Conservation (phyloP, 2,113 vertebrate genomes). For the Perca fluviatilis region DNA sequence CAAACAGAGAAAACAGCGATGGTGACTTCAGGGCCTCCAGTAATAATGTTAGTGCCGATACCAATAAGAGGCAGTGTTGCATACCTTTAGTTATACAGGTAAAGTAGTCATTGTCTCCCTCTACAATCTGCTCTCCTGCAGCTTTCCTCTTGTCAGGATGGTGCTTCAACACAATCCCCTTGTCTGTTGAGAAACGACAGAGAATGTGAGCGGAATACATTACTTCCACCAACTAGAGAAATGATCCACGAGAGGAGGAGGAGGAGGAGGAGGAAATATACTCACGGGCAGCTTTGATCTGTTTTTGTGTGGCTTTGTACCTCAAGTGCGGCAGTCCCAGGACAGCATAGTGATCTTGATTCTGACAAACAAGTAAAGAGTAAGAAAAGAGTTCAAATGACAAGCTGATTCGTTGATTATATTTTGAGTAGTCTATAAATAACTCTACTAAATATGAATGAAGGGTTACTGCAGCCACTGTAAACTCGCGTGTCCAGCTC, state of each 20-base stretch:
- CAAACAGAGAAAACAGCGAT: not conserved
- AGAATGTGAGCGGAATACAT: not conserved
- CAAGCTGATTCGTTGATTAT: not conserved
- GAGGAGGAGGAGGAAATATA: slow-evolving; percentile 52
- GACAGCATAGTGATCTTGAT: slow-evolving; percentile 98
- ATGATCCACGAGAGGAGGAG: not conserved
- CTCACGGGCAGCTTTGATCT: slow-evolving; percentile 99
- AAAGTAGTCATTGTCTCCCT: slow-evolving; percentile 99
- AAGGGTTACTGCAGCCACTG: not conserved
- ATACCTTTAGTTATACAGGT: slow-evolving; percentile 99
- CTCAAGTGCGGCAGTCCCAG: slow-evolving; percentile 92
- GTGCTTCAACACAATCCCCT: slow-evolving; percentile 97
- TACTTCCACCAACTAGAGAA: not conserved
- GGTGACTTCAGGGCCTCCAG: not conserved
- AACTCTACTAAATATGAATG: not conserved
- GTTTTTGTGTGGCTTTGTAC: slow-evolving; percentile 96
- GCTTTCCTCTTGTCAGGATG: slow-evolving; percentile 99
- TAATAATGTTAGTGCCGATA: fast-evolving
- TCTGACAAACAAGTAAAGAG: slow-evolving; percentile 80
- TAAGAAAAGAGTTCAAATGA: not conserved
- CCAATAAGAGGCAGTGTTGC: not conserved
- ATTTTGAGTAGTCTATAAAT: not conserved
- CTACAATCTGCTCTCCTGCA: slow-evolving; percentile 95
- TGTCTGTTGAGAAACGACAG: slow-evolving; percentile 85
- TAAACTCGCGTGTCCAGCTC: not conserved